phyloP scores from a whole-genome alignment of 2,888 invertebrate species.

The Barypeithes pellucidus region DNA sequence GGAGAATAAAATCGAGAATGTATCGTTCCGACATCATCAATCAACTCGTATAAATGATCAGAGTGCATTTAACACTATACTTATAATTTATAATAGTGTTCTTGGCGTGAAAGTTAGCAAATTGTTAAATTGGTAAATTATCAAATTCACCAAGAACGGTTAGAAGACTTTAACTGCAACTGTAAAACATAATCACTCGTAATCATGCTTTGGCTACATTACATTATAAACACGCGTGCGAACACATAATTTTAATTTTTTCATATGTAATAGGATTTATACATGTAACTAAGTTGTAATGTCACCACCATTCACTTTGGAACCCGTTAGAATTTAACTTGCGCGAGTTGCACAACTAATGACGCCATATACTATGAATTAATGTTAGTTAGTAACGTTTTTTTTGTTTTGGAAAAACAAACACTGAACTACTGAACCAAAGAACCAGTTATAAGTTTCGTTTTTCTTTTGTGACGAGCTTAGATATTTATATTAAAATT shows the following conservation, averaged over 20 bases:
- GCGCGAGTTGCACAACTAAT: slow-evolving; percentile 17
- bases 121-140: neutral
- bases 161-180: neutral
- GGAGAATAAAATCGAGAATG: no score
- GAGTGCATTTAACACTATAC: neutral
- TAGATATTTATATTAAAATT: no score
- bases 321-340: slow-evolving; percentile 12
- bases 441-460: neutral
- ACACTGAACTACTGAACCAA: neutral
- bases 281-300: slow-evolving; percentile 24
- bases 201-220: neutral
- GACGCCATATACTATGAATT: slow-evolving; percentile 9
- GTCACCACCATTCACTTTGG: slow-evolving; percentile 19
- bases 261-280: slow-evolving; percentile 7
- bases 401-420: neutral
- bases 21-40: no score
- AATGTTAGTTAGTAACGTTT: slow-evolving; percentile 2
- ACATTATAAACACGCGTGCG: slow-evolving; percentile 2
- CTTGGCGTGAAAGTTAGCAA: neutral
- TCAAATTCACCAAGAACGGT: neutral
- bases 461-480: no score
- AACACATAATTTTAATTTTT: slow-evolving; percentile 16
- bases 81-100: neutral
- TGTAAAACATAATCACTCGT: slow-evolving; percentile 1
- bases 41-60: no score